These are phyloP conservation scores for Rallus limicola DNA, from an alignment of 2,113 vertebrate genomes.

Conservation along the genomic window DNA sequence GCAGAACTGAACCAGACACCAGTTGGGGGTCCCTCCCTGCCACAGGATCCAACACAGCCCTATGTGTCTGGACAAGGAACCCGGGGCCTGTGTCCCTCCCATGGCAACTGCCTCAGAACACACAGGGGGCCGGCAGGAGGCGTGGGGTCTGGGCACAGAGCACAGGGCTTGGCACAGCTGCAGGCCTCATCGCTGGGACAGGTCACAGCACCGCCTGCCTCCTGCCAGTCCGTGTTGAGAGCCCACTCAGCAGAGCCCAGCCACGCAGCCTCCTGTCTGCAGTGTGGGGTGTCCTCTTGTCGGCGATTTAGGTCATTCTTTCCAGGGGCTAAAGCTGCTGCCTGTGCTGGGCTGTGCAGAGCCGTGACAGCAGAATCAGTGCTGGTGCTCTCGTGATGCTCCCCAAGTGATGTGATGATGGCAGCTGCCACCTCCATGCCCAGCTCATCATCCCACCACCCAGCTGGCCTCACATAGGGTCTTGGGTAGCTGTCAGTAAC, in stretches of 20 bases:
- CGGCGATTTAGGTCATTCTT: fast-evolving
- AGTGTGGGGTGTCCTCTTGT: neutral
- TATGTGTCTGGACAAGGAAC: fast-evolving
- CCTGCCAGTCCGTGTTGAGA: too few relatives aligned
- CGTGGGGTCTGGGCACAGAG: too few relatives aligned
- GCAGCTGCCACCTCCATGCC: neutral
- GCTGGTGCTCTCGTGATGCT: neutral
- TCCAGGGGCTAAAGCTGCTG: neutral
- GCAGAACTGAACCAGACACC: neutral
- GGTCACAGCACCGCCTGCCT: too few relatives aligned
- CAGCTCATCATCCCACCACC: fast-evolving
- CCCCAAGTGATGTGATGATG: neutral
- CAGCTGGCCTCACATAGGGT: fast-evolving
- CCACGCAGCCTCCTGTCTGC: fast-evolving
- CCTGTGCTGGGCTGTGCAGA: neutral
- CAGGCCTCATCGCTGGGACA: too few relatives aligned
- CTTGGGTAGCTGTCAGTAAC: fast-evolving
- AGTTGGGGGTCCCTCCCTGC: neutral
- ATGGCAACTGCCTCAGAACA: neutral
- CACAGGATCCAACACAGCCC: fast-evolving
- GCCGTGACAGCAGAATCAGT: neutral
- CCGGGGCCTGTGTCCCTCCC: neutral
- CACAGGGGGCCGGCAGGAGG: fast-evolving
- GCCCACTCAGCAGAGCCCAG: neutral
- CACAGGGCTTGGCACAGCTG: too few relatives aligned